Conservation (phyloP, 2,797 vertebrate genomes). For the Spinus olivaceus region DNA sequence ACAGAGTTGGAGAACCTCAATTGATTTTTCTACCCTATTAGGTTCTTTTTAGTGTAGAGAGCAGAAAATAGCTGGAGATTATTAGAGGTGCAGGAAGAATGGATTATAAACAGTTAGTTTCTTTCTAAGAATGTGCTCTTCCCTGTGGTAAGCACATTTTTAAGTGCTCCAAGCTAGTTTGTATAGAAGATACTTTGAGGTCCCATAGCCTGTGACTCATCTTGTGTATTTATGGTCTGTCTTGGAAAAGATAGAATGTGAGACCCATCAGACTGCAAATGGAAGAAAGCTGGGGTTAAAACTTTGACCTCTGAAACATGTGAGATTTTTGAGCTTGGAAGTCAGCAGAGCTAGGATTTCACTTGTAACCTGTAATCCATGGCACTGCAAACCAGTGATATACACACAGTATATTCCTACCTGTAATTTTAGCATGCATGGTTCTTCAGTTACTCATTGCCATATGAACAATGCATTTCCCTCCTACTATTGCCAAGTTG, state of each 20-base stretch:
- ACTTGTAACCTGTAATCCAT: background rate
- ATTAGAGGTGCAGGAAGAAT: background rate
- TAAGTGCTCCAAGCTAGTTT: background rate
- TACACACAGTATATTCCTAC: background rate
- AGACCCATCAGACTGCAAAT: background rate
- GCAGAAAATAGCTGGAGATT: background rate
- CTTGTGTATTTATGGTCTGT: background rate
- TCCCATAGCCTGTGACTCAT: background rate
- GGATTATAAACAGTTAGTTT: background rate
- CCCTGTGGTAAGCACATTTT: background rate
- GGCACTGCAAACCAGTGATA: background rate
- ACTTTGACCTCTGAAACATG: background rate
- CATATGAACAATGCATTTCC: background rate
- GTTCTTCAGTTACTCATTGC: background rate
- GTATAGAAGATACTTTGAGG: background rate
- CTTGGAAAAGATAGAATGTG: background rate
- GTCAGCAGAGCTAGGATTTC: background rate
- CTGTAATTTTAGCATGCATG: background rate
- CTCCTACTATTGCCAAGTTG: background rate
- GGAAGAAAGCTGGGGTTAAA: background rate
- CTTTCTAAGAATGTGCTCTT: background rate
- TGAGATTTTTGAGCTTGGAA: background rate
- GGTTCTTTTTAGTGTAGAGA: background rate
- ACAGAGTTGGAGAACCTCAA: background rate
- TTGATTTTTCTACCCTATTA: background rate